A percentile compares a stretch with the other conserved stretches of the same genome.
phyloP scores from a whole-genome alignment of 2,888 invertebrate species.

The Nephrocerus scutellatus region DNA sequence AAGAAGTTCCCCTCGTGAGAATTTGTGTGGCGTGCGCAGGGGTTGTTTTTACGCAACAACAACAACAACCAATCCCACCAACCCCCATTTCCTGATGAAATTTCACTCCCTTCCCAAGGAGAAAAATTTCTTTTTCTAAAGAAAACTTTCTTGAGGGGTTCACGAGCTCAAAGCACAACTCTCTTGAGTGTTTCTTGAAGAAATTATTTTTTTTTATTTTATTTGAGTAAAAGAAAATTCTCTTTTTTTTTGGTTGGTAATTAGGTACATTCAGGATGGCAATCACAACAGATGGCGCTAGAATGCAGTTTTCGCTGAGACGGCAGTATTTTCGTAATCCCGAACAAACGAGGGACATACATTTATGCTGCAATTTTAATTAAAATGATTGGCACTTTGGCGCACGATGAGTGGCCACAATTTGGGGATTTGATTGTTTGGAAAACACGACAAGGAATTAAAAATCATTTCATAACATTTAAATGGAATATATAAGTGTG shows the following conservation, averaged over 20 bases:
- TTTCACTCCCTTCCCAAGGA: no score
- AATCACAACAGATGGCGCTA: constrained; percentile 26
- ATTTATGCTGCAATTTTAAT: constrained; percentile 42
- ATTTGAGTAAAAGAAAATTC: not conserved
- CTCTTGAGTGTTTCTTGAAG: constrained; percentile 8
- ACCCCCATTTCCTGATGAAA: no score
- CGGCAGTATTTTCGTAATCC: no score
- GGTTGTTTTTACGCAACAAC: constrained; percentile 12
- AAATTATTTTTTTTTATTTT: constrained; percentile 7
- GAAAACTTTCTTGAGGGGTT: constrained; percentile 31
- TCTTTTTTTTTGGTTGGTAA: constrained; percentile 3
- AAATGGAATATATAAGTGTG: not conserved
- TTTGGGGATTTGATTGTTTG: no score
- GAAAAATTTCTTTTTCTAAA: no score
- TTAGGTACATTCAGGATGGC: no score
- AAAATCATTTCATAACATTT: constrained; percentile 28
- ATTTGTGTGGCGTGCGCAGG: no score
- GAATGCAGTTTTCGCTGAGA: no score
- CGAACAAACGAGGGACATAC: constrained; percentile 3
- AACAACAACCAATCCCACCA: no score
- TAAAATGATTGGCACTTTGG: constrained; percentile 42
- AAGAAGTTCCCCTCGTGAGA: not conserved
- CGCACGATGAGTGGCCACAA: constrained; percentile 38
- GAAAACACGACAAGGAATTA: constrained; percentile 25
- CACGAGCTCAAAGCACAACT: no score